phyloP scores from a whole-genome alignment of 2,113 vertebrate genomes.

The Cyprinodon tularosa region DNA sequence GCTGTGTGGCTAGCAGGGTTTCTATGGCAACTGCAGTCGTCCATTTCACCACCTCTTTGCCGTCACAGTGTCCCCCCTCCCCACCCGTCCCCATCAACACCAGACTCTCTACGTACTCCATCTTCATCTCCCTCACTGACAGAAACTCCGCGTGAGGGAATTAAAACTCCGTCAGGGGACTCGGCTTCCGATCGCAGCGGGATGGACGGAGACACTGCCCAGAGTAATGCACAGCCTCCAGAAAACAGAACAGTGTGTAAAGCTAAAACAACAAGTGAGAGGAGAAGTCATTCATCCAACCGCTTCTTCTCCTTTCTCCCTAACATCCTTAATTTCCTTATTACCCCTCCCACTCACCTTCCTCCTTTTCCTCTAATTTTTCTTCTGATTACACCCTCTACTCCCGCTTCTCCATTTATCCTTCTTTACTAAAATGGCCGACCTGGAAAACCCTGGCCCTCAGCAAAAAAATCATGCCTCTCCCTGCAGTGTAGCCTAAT shows the following conservation, averaged over 20 bases:
- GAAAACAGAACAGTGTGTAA: background rate
- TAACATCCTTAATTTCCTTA: slow-evolving; percentile 40
- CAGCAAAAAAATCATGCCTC: slow-evolving; percentile 69
- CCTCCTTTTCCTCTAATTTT: slow-evolving; percentile 5
- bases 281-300: slow-evolving; percentile 65
- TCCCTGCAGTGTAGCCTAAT: slow-evolving; percentile 61
- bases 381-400: slow-evolving; percentile 14
- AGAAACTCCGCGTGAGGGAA: slow-evolving; percentile 71
- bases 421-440: slow-evolving; percentile 74
- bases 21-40: slow-evolving; percentile 79
- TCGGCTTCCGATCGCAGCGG: slow-evolving; percentile 49
- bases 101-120: background rate
- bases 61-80: slow-evolving; percentile 57
- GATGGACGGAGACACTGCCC: slow-evolving; percentile 19
- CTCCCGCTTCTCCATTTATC: slow-evolving; percentile 49
- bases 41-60: slow-evolving; percentile 75
- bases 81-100: no score
- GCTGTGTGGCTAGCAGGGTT: slow-evolving; percentile 70
- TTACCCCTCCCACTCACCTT: slow-evolving; percentile 22
- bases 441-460: slow-evolving; percentile 73
- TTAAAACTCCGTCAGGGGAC: slow-evolving; percentile 71
- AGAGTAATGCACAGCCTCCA: slow-evolving; percentile 27
- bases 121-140: slow-evolving; percentile 50
- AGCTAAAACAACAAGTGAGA: slow-evolving; percentile 30
- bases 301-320: slow-evolving; percentile 33